phyloP scores from a whole-genome alignment of 2,113 vertebrate genomes.

The Nettapus auritus region DNA sequence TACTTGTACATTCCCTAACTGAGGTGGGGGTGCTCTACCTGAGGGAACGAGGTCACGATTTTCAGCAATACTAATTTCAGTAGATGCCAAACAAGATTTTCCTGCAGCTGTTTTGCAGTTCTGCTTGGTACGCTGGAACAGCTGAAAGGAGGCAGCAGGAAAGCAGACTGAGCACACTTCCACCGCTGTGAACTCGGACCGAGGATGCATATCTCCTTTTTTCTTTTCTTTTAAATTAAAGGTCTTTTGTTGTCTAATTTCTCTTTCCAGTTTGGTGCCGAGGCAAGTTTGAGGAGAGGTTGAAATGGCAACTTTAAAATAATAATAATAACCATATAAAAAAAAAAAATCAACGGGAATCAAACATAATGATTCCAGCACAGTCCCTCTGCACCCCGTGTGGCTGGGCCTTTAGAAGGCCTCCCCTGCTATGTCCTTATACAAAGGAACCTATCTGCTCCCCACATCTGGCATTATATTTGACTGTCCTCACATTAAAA shows the following conservation, averaged over 20 bases:
- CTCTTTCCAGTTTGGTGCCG: neutral
- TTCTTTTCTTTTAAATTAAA: neutral
- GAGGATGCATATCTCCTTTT: neutral
- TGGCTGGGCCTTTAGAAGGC: constrained; percentile 39
- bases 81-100: constrained; percentile 3
- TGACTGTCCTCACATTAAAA: constrained; percentile 55
- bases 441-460: constrained; percentile 56
- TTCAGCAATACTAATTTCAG: neutral
- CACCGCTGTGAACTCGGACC: fast-evolving
- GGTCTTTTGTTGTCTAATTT: constrained; percentile 33
- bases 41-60: neutral
- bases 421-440: constrained; percentile 42
- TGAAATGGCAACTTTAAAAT: constrained; percentile 10
- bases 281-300: constrained; percentile 11
- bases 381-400: neutral
- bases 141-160: neutral
- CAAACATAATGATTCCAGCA: constrained; percentile 32
- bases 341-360: constrained; percentile 22
- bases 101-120: constrained; percentile 16
- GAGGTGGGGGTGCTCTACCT: neutral
- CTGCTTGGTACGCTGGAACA: neutral
- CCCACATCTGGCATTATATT: constrained; percentile 53
- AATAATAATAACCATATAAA: neutral
- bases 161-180: neutral
- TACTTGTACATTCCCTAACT: neutral